Evolutionary conservation across 2,888 invertebrate genomes (phyloP), one percentile per base, ranked within the genome.

Genomic region (Rugalucina vietnamica): DNA sequence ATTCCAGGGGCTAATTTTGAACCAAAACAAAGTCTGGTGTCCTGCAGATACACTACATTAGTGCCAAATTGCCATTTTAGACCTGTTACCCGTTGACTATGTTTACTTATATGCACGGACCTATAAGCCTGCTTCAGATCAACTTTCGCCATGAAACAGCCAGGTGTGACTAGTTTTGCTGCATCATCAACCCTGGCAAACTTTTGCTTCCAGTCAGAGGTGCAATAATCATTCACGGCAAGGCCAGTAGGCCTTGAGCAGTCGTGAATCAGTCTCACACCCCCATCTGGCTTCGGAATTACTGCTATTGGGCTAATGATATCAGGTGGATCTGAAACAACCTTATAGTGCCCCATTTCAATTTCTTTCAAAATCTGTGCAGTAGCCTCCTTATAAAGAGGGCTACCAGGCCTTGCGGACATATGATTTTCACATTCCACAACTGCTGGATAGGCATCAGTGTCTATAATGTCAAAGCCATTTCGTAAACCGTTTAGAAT

Each of bases 61-160:
- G 24, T 34, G 14, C n/a, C 27, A 73, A 79, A 74, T 29, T 29
- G 8, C 79, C 79, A 79, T 43, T 65, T 79, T n/a, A 74, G 36
- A 32, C 80, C 80, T 36, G 81, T 72, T 27, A 81, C 81, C n/a
- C 18, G 18, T 24, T 80, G 80, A 69, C 78, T 82, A 50, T 65
- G 29, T 43, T 73, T 70, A 34, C 82, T 78, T 34, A 82, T 82
- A n/a, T 60, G 43, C 2, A 78, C 78, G 5, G 78, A 78, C 32
- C 82, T 18, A 36, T 82, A 82, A 49, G 78, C 82, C 2, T 72
- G 72, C 36, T 78, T 82, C 18, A 82, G 43, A 27, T 82, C 82
- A 14, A 82, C 82, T 50, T 82, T 82, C 14, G 82, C 78, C 77
- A 82, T 78, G 50, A 36, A 77, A 73, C 69, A 72, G 34, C 43